Percentiles rank a stretch among this genome's conserved stretches.
Conservation (phyloP, 2,797 vertebrate species). For the Sebastes flavidus region DNA sequence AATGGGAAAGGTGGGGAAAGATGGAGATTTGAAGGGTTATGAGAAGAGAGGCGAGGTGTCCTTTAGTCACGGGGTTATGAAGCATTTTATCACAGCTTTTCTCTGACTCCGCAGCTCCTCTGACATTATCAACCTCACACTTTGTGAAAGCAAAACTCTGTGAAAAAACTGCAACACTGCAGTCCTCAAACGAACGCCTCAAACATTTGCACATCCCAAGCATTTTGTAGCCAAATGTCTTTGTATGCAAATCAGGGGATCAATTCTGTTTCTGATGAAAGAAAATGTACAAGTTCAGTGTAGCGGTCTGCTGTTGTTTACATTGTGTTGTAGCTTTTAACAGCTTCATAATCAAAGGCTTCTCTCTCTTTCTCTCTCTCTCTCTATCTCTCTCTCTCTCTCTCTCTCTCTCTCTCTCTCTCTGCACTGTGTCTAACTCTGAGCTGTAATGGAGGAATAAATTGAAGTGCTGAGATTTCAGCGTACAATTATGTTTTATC, state of each 20-base stretch:
- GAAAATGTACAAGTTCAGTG: conserved; percentile 49
- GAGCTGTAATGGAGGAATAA: conserved; percentile 65
- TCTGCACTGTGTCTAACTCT: conserved; percentile 60
- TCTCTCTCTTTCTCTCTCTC: conserved; percentile 17
- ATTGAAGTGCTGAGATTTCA: conserved; percentile 64
- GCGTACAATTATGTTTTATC: conserved; percentile 69
- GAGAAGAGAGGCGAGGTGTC: conserved; percentile 55
- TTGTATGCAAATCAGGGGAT: conserved; percentile 68
- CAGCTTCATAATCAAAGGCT: conserved; percentile 72
- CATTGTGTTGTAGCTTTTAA: conserved; percentile 65
- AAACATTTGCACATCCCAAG: conserved; percentile 61
- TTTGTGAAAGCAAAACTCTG: conserved; percentile 53
- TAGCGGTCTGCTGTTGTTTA: conserved; percentile 71
- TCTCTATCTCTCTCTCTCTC: not conserved
- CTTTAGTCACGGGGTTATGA: conserved; percentile 69
- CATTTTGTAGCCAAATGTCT: conserved; percentile 60
- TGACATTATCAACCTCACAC: conserved; percentile 69
- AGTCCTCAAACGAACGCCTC: conserved; percentile 59
- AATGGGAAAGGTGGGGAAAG: conserved; percentile 44
- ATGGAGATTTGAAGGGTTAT: conserved; percentile 56
- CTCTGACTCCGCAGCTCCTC: conserved; percentile 54
- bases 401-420: no score
- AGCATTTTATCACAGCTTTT: conserved; percentile 68
- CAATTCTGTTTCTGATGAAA: conserved; percentile 64
- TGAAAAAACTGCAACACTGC: conserved; percentile 51